Base-by-base conservation (phyloP, 2,797 vertebrate genomes). In the Typhlichthys eigenmanni region DNA sequence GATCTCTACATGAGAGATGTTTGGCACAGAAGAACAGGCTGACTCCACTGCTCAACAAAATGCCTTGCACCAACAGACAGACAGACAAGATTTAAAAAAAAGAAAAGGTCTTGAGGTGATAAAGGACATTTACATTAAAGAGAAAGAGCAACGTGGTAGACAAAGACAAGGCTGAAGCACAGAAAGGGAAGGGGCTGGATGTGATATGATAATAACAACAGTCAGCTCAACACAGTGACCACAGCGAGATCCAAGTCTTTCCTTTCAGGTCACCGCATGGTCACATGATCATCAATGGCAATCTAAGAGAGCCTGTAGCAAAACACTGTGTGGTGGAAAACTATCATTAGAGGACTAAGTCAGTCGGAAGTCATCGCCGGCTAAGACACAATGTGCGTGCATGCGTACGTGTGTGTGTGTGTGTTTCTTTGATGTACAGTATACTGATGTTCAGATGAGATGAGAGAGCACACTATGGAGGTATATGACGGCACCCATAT, bases 221-320 rank as follows among this genome's bases (percentile, higher is more conserved):
- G 60, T 69, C 58, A 50, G n/a, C 56, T 17, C 56, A 69, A 74
- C 49, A 71, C 72, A 60, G 66, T 76, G 64, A 57, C 74, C 75
- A 60, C 58, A 47, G 59, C 66, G 48, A 66, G 54, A 71, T 83
- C 68, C 62, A 68, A 66, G 69, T 64, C 73, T 82, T 75, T 55
- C 53, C 76, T 75, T 75, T 80, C 82, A 69, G 86, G 82, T 91
- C 84, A 87, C 58, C 56, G 59, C 38, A 1, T 53, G 84, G 86
- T 82, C 82, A 74, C 4, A 17, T 10, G 58, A 68, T 82, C 71
- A 32, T 76, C 77, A 78, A 64, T 34, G 34, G 80, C 62, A 86
- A 87, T 76, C 62, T 53, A 71, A 24, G 24, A 24, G 24, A 24
- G 64, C 19, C 9, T 3, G 54, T n/a, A 63, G 68, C 62, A 2